Base-by-base conservation (phyloP, 2,888 invertebrate genomes). In the Troides aeacus region DNA sequence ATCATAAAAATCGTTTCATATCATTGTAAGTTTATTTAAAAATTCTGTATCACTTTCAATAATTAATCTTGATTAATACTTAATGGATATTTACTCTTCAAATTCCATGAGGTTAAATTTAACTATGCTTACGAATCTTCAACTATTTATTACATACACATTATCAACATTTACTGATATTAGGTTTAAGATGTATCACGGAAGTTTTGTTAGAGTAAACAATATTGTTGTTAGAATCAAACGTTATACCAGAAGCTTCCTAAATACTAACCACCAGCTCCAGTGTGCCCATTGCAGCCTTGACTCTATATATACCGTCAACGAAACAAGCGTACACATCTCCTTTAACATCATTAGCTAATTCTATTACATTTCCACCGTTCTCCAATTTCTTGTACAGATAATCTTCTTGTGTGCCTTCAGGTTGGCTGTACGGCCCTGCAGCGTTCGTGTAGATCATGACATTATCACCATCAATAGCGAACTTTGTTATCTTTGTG, bases 161-260 rank as follows among this genome's bases (percentile, higher is more conserved):
- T 39, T 62, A 70, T 68, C 65, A 71, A 23, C 18, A 67, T n/a
- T 69, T 71, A 67, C 62, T 62, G 17, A 56, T 69, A n/a, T 60
- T 68, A 7, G 62, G 46, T 50, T 72, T 74, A 36, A 78, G 73
- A 39, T 76, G 73, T 17, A 83, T 72, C 42, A 89, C 62, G 18
- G 75, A 81, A 6, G 67, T 78, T 0, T 78, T 80, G 74, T 90
- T 84, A 3, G 88, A 77, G 65, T 88, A 90, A 23, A 91, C 78
- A 8, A 90, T 79, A 74, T 88, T 84, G 73, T 90, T 87, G 36
- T 83, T 79, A 64, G 77, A 83, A 74, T 90, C 90, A 75, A 90
- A 90, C 1, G 88, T 82, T 21, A 88, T 69, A 8, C 90, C 90
- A 70, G 87, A 90, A 0, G 81, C 82, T 69, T 89, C 87, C 8